These are phyloP conservation scores for Rostratula benghalensis DNA, from an alignment of 2,113 vertebrate species.

Conservation along the genomic window DNA sequence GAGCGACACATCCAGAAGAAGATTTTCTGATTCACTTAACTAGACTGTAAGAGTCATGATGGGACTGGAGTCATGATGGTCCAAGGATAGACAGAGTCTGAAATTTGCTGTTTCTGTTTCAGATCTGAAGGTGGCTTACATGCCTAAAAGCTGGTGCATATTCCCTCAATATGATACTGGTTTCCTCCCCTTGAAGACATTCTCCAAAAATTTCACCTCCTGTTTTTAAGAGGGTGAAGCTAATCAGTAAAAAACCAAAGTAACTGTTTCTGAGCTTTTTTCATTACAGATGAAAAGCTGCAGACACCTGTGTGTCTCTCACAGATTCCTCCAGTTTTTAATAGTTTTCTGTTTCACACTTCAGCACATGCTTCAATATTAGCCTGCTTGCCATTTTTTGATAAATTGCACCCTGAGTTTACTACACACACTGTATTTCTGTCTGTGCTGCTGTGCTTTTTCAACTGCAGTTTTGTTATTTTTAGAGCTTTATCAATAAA, in stretches of 20 bases:
- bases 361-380: not conserved
- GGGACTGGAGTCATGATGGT: not conserved
- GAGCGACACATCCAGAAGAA: not conserved
- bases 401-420: not conserved
- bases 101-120: not conserved
- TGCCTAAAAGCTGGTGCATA: not conserved
- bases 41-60: not conserved
- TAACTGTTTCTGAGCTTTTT: not conserved
- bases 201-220: not conserved
- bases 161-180: not conserved
- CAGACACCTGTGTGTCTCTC: not conserved
- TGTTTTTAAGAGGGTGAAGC: not conserved
- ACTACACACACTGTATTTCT: not conserved
- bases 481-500: constrained; percentile 18
- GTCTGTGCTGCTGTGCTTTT: not conserved
- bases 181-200: not conserved
- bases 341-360: not conserved
- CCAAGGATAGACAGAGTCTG: not conserved
- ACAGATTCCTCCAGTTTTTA: not conserved
- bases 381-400: not conserved
- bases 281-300: not conserved
- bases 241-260: not conserved
- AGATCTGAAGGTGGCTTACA: not conserved
- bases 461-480: not conserved
- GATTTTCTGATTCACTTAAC: not conserved